phyloP scores from a whole-genome alignment of 2,797 vertebrate species.

The Centroberyx gerrardi region DNA sequence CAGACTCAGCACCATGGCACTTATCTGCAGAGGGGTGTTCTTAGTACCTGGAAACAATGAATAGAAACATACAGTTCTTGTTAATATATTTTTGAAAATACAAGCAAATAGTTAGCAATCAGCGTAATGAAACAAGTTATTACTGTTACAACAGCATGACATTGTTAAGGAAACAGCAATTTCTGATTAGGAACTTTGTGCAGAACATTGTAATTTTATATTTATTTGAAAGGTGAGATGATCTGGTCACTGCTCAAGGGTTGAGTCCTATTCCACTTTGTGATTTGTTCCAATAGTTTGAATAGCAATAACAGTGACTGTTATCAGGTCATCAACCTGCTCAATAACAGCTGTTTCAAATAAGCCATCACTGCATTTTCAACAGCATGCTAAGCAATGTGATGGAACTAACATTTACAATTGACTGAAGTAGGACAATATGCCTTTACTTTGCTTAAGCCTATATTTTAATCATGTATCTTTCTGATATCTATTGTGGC shows the following conservation, averaged over 20 bases:
- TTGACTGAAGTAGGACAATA: no score
- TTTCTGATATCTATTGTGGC: neutral
- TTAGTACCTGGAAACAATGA: constrained; percentile 87
- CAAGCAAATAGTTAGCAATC: neutral
- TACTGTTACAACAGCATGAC: neutral
- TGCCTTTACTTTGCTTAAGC: no score
- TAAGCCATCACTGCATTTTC: neutral
- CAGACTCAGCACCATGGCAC: constrained; percentile 91
- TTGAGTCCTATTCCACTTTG: neutral
- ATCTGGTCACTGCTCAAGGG: neutral
- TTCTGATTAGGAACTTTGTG: neutral
- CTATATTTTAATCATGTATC: neutral
- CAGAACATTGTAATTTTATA: neutral
- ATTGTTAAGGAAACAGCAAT: neutral
- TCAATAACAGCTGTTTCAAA: neutral
- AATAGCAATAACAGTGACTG: neutral
- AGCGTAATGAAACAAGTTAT: neutral
- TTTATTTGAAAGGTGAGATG: neutral
- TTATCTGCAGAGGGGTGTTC: constrained; percentile 93
- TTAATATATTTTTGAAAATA: neutral
- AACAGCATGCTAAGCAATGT: neutral
- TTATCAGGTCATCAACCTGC: neutral
- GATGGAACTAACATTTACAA: neutral
- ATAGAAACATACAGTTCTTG: constrained; percentile 35
- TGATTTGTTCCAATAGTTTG: neutral